A percentile compares a stretch with the other conserved stretches of the same genome.
These are phyloP conservation scores for Embidobia sp. DNA, from an alignment of 2,888 invertebrate species.

Conservation along the genomic window DNA sequence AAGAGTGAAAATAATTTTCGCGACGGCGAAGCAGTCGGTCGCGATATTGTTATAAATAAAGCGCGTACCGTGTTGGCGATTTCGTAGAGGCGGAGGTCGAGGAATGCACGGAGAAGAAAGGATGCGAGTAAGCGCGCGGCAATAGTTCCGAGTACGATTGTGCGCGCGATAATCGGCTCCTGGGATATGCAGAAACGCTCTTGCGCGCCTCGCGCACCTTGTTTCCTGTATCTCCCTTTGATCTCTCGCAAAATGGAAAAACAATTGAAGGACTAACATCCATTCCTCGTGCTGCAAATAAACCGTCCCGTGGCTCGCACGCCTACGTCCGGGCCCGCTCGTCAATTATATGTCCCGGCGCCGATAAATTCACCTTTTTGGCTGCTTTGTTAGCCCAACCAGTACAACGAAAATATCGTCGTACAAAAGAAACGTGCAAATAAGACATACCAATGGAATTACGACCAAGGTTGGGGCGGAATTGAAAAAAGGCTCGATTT, in stretches of 20 bases:
- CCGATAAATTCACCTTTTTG: slow-evolving; percentile 24
- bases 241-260: slow-evolving; percentile 70
- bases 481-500: too few relatives aligned
- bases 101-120: slow-evolving; percentile 62
- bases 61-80: slow-evolving; percentile 59
- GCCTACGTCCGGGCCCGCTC: slow-evolving; percentile 39
- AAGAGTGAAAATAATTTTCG: slow-evolving; percentile 33
- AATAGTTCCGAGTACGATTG: slow-evolving; percentile 72
- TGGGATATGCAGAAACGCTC: slow-evolving; percentile 74
- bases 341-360: slow-evolving; percentile 50
- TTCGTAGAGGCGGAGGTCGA: slow-evolving; percentile 61
- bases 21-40: slow-evolving; percentile 29
- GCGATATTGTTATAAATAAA: slow-evolving; percentile 64
- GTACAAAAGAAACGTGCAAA: too few relatives aligned
- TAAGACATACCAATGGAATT: too few relatives aligned
- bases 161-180: slow-evolving; percentile 73
- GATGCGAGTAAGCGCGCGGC: slow-evolving; percentile 63
- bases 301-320: slow-evolving; percentile 39
- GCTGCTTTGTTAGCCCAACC: too few relatives aligned
- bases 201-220: slow-evolving; percentile 66
- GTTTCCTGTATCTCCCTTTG: slow-evolving; percentile 66
- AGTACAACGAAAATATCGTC: too few relatives aligned
- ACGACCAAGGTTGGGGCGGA: too few relatives aligned
- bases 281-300: slow-evolving; percentile 52
- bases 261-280: slow-evolving; percentile 70